Evolutionary conservation across 2,888 invertebrate species (phyloP).

Genomic region (Phalangium opilio): DNA sequence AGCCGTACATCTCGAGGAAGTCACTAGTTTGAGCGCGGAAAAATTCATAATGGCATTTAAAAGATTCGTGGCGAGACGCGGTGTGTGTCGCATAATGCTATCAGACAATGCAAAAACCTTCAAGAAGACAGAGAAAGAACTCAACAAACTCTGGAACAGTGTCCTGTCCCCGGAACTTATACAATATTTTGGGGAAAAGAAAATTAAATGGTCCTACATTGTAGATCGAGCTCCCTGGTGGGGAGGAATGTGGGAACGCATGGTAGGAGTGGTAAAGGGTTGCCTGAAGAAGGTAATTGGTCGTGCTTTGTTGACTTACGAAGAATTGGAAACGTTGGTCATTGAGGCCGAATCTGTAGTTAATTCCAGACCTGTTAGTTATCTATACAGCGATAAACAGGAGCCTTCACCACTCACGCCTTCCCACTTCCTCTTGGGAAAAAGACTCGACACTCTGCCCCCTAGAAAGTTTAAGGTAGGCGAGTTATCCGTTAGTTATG

Average conservation of each 20-base stretch:
- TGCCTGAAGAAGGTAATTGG: slow-evolving; percentile 24
- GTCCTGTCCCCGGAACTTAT: slow-evolving; percentile 11
- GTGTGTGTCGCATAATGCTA: too few species aligned
- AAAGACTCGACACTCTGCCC: too few species aligned
- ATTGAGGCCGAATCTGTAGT: slow-evolving; percentile 20
- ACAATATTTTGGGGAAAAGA: slow-evolving; percentile 1
- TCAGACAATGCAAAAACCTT: slow-evolving; percentile 32
- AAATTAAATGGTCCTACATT: slow-evolving; percentile 9
- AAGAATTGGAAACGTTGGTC: slow-evolving; percentile 24
- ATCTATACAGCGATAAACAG: too few species aligned
- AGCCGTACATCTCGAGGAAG: slow-evolving; percentile 25
- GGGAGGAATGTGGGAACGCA: slow-evolving; percentile 33
- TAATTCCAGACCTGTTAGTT: slow-evolving; percentile 19
- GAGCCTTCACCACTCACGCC: too few species aligned
- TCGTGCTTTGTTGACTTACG: slow-evolving; percentile 28
- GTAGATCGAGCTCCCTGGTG: slow-evolving; percentile 31
- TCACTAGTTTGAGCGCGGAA: slow-evolving; percentile 19
- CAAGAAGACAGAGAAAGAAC: slow-evolving; percentile 27
- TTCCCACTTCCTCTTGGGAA: too few species aligned
- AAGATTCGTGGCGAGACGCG: too few species aligned
- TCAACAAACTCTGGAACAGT: slow-evolving; percentile 1
- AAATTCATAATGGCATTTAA: slow-evolving; percentile 17
- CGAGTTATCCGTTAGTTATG: too few species aligned
- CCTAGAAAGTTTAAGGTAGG: too few species aligned
- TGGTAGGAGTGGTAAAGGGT: slow-evolving; percentile 16